Evolutionary conservation across 2,888 invertebrate species (phyloP).

Genomic region (Troglohyphantes excavatus): DNA sequence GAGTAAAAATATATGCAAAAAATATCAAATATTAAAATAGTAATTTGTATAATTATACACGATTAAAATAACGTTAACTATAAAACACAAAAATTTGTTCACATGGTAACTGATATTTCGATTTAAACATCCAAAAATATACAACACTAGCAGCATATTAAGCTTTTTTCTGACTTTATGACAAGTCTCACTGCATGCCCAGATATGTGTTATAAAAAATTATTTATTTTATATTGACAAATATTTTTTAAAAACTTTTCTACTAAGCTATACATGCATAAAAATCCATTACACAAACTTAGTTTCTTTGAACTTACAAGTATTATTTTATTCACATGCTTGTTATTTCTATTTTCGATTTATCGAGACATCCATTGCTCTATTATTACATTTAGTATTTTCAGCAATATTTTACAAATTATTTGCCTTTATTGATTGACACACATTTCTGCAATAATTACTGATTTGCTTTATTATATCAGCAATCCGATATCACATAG

Average conservation of each 20-base stretch:
- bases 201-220: background rate
- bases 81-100: background rate
- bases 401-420: background rate
- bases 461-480: background rate
- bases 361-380: too few relatives aligned
- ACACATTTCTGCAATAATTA: background rate
- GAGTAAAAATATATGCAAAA: constrained; percentile 1
- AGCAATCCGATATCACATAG: background rate
- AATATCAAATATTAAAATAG: background rate
- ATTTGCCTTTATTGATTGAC: too few relatives aligned
- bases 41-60: background rate
- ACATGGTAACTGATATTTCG: background rate
- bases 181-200: background rate
- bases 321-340: too few relatives aligned
- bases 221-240: background rate
- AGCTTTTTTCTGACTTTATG: background rate
- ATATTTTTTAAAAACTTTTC: background rate
- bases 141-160: background rate
- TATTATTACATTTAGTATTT: background rate
- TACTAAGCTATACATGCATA: background rate
- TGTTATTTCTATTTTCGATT: too few relatives aligned
- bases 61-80: too few relatives aligned
- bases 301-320: too few relatives aligned
- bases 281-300: background rate
- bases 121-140: background rate